These are phyloP conservation scores for Platyrinchus mystaceus DNA, from an alignment of 2,797 vertebrate genomes.

Conservation along the genomic window DNA sequence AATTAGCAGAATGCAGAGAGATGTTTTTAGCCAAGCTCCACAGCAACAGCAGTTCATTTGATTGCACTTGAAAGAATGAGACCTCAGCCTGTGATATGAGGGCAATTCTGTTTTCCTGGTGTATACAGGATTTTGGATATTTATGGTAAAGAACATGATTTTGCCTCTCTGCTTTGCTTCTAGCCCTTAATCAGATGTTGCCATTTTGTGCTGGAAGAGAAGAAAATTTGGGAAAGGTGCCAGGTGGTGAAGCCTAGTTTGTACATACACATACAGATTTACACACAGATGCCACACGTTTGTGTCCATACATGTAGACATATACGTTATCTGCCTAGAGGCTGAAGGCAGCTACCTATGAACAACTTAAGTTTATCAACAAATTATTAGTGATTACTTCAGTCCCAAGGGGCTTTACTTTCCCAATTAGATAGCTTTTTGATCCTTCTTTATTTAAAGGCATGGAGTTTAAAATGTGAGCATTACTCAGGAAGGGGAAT, in stretches of 20 bases:
- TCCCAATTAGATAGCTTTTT: background rate
- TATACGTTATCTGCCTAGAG: background rate
- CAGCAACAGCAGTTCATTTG: slow-evolving; percentile 26
- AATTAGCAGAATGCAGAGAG: slow-evolving; percentile 13
- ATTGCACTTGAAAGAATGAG: slow-evolving; percentile 9
- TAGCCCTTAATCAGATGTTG: background rate
- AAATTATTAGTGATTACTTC: background rate
- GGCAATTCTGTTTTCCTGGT: background rate
- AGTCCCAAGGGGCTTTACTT: background rate
- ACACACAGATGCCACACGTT: background rate
- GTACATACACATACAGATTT: background rate
- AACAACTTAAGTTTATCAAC: background rate
- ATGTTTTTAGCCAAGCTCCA: slow-evolving; percentile 26
- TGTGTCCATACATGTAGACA: background rate
- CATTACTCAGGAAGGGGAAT: background rate
- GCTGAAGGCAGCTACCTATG: background rate
- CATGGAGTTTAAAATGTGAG: background rate
- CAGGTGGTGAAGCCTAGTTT: background rate
- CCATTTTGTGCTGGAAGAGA: background rate
- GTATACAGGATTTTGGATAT: background rate
- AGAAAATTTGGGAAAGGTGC: background rate
- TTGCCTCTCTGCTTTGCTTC: background rate
- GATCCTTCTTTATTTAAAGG: background rate
- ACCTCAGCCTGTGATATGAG: background rate
- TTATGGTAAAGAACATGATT: background rate